These are phyloP conservation scores for Nephrotoma appendiculata DNA, from an alignment of 2,888 invertebrate species.

Conservation along the genomic window DNA sequence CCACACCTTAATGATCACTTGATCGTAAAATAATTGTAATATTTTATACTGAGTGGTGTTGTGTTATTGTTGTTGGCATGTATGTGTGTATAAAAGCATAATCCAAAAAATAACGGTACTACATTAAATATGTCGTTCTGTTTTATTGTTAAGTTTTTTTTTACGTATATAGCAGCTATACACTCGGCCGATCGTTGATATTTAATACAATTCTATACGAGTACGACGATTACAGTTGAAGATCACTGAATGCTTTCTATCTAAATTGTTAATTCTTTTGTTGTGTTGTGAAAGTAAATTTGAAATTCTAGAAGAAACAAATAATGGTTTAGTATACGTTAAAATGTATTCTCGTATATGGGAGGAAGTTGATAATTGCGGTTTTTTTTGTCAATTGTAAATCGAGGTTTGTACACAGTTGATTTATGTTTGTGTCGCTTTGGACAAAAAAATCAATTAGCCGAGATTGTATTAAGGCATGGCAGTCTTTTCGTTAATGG, in stretches of 20 bases:
- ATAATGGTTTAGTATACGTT: neutral
- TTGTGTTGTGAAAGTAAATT: neutral
- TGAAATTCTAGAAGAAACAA: neutral
- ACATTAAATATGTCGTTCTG: neutral
- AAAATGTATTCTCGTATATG: neutral
- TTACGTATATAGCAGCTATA: neutral
- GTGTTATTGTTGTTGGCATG: neutral
- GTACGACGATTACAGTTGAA: neutral
- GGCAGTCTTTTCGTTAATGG: neutral
- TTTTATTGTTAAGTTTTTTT: neutral
- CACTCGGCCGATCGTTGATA: neutral
- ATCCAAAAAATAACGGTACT: neutral
- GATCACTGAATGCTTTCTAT: neutral
- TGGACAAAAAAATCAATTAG: neutral
- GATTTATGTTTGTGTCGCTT: neutral
- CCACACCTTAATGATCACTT: neutral
- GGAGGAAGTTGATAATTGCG: neutral
- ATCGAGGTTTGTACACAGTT: neutral
- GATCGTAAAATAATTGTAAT: neutral
- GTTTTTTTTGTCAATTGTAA: neutral
- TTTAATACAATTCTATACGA: neutral
- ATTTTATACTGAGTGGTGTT: neutral
- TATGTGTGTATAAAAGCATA: neutral
- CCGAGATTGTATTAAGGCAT: neutral
- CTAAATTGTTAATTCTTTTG: neutral